These are phyloP conservation scores for Tauraco hartlaubi DNA, from an alignment of 2,797 vertebrate genomes.

Conservation along the genomic window DNA sequence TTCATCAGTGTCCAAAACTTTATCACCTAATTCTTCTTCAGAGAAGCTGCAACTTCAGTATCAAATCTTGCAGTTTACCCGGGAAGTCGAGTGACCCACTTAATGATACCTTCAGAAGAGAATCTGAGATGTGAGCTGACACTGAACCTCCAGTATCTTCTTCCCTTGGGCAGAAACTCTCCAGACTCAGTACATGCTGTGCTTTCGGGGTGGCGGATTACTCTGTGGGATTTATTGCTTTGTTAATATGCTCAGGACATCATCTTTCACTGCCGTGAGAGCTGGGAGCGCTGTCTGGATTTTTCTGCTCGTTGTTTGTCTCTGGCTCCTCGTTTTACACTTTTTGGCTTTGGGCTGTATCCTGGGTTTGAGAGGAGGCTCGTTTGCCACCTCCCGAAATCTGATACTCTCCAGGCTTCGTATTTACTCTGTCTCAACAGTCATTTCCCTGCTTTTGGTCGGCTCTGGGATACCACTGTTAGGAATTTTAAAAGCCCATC, in stretches of 20 bases:
- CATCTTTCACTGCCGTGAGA: neutral
- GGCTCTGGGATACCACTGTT: neutral
- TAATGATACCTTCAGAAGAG: neutral
- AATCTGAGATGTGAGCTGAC: neutral
- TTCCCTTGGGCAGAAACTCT: conserved; percentile 22
- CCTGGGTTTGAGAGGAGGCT: neutral
- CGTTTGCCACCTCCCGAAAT: neutral
- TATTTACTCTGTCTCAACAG: neutral
- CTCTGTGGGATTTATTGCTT: conserved; percentile 7
- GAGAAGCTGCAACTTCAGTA: neutral
- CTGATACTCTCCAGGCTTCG: neutral
- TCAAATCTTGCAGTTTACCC: neutral
- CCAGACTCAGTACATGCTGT: neutral
- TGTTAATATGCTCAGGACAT: neutral
- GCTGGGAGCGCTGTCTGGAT: neutral
- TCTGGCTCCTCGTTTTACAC: neutral
- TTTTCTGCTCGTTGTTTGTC: neutral
- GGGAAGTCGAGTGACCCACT: neutral
- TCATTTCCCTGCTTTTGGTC: neutral
- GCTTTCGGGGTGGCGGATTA: conserved; percentile 7
- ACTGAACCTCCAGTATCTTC: neutral
- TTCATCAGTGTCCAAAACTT: neutral
- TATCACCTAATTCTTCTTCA: neutral
- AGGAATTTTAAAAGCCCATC: neutral
- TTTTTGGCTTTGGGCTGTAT: neutral